Evolutionary conservation across 1,140 invertebrate genomes (phyloP), one percentile per base, ranked within the genome.

Genomic region (Hylaeus volcanicus): DNA sequence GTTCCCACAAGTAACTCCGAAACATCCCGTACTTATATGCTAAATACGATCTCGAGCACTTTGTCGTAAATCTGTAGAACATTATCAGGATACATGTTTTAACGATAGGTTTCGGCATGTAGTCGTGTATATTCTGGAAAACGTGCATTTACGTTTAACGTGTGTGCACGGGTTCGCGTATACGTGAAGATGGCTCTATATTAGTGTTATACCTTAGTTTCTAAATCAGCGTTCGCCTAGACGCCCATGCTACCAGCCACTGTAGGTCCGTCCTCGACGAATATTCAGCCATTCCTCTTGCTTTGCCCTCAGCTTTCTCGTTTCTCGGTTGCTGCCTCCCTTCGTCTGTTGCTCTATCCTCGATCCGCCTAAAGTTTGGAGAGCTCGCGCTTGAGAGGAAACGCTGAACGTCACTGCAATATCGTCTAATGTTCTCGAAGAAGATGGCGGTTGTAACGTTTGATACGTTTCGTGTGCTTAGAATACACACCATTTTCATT

Each of bases 271-370:
- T 86, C 84, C 89, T 90, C 86, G 85, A 90, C 89, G 89, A 90
- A 91, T 91, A 91, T 90, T 90, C 89, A 89, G 79, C 88, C 87
- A 90, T 91, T 90, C 73, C 82, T 78, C 81, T 74, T 78, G 71
- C 77, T 83, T 83, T 84, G 83, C 73, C 71, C 85, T 65, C 86
- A 83, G 81, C 80, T 80, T 86, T 81, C 86, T 83, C 87, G 81
- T 87, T 86, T 85, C 75, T 86, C 88, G 84, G 84, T 74, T 82
- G 76, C 75, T 78, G 64, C 48, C 75, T 61, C 79, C 75, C 82
- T 53, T 81, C 79, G 63, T 89, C 84, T 81, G 81, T 85, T 86
- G 72, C 88, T 71, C 82, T 83, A 81, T 85, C 86, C 77, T 84
- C 81, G 83, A 84, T 86, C 88, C 83, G 79, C 84, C 79, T 86